Base-by-base conservation (phyloP, 2,113 vertebrate species). In the Python bivittatus region DNA sequence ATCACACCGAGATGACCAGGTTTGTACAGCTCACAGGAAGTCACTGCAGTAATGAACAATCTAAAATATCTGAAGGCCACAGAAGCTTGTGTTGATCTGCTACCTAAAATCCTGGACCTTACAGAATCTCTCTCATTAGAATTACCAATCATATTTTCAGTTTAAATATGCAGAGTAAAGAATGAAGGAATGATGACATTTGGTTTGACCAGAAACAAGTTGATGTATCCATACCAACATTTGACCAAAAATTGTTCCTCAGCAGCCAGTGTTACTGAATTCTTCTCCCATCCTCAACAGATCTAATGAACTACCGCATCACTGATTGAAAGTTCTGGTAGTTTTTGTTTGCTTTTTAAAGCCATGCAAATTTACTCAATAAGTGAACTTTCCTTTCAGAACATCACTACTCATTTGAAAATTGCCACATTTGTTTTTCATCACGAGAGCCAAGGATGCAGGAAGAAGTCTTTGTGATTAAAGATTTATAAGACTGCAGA, bases 401-500 rank as follows among this genome's bases (percentile, higher is more conserved):
- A 22, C 4, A 15, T 84, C 4, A 0, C 29, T 0, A 4, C 48
- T 88, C 48, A 23, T 6, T 58, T 60, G 83, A 54, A 52, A 72
- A 29, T 48, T 90, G 25, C 2, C 64, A 22, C 27, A 2, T 29
- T 3, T 42, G 3, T 53, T 90, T 79, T 42, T 53, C 33, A 48
- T 56, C 58, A 5, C 13, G 64, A 91, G 87, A 64, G n/a, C 7
- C 13, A 11, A 20, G 42, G 84, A 64, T 17, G 85, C 20, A 84
- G 61, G 60, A 53, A 84, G 83, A 88, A 61, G 27, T 53, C 27
- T 29, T 91, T 54, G 44, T 1, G 60, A 9, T 3, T 13, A 38
- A 60, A 83, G 38, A 94, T 15, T 91, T 87, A 88, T 61, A 94
- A 84, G 42, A 57, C 84, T 25, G 56, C 13, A 42, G 87, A 38